phyloP scores from a whole-genome alignment of 2,797 vertebrate genomes.

The Lacerta viridis region DNA sequence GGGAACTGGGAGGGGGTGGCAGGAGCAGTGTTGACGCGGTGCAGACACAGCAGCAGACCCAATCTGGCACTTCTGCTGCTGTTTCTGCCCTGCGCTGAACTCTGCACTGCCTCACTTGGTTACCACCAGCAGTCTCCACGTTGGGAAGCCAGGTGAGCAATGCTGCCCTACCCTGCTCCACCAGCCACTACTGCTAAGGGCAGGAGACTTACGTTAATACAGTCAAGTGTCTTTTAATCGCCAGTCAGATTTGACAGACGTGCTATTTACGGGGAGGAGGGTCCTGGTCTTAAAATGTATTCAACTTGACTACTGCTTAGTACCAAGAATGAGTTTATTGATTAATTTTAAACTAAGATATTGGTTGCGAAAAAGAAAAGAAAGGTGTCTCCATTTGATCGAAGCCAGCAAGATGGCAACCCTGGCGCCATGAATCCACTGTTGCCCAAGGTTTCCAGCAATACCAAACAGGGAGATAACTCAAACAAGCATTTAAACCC shows the following conservation, averaged over 20 bases:
- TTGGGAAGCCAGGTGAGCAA: no score
- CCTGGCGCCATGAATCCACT: background rate
- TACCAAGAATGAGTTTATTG: background rate
- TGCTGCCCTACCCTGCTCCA: no score
- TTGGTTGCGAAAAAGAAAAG: background rate
- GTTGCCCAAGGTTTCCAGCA: background rate
- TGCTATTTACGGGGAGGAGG: background rate
- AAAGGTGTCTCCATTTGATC: background rate
- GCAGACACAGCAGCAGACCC: no score
- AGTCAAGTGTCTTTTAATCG: constrained; percentile 19
- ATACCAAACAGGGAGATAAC: background rate
- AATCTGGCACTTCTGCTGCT: no score
- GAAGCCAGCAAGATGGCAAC: background rate
- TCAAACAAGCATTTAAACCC: background rate
- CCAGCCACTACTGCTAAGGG: background rate
- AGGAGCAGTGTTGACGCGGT: no score
- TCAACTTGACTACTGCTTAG: constrained; percentile 5
- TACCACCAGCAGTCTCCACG: no score
- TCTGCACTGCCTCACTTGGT: no score
- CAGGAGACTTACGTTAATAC: constrained; percentile 33
- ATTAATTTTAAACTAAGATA: background rate
- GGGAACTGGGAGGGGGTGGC: no score
- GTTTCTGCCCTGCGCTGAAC: no score
- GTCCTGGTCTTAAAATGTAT: background rate
- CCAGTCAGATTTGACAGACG: constrained; percentile 37